Evolutionary conservation across 2,888 invertebrate species (phyloP), one percentile per base, ranked within the genome.

Genomic region (Gasteruption jaculator): DNA sequence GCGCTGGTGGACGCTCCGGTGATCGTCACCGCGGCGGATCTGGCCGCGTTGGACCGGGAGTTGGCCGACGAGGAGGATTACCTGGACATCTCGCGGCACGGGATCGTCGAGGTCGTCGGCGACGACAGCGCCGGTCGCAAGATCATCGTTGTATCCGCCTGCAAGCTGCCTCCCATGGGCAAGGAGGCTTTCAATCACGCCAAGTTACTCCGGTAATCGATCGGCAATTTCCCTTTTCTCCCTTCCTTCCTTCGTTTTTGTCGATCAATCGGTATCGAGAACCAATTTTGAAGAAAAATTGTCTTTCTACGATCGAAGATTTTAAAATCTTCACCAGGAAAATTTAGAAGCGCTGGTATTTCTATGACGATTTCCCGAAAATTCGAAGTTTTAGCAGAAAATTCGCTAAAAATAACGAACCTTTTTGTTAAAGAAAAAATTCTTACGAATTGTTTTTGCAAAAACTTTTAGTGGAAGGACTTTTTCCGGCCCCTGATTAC

Each of bases 101-200:
- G 85, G 14, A 87, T 90, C 53, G 82, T 90, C 12, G 88, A 90
- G 72, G 84, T 89, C n/a, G 84, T 86, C 44, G 88, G 86, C 11
- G 87, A 86, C 71, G 87, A 88, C 69, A 76, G 80, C 30, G 81
- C 86, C 57, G 96, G 96, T 14, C 81, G 96, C 50, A 91, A 96
- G 68, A 87, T 99, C 57, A 93, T 99, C 61, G 91, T 95, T 29
- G 87, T 99, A 41, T 96, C 94, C 47, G 96, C 99, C 5, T 96
- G 94, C 72, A 81, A 84, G 62, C 74, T 90, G 54, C 76, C 75
- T 31, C 63, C 67, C 4, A 56, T 65, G 34, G 81, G 84, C 33
- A 88, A 83, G 66, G 86, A 85, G 63, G 83, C 83, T 47, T 58
- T 60, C 41, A 82, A 86, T 59, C 89, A 90, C 69, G 77, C 79